Percentiles rank a stretch among this genome's conserved stretches.
phyloP scores from a whole-genome alignment of 2,113 vertebrate genomes.

The Picathartes gymnocephalus region DNA sequence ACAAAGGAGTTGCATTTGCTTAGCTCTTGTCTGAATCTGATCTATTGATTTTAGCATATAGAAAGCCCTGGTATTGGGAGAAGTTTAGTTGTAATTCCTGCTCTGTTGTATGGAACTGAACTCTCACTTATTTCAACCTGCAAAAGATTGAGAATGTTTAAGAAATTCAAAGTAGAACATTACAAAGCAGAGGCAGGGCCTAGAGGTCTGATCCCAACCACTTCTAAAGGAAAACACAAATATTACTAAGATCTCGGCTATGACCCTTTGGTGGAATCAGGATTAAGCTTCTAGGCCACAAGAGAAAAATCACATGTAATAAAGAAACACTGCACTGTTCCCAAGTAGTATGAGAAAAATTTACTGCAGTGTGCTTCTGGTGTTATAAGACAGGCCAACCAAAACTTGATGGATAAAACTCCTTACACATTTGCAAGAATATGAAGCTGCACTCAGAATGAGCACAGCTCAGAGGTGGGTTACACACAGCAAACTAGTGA shows the following conservation, averaged over 20 bases:
- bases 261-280: not conserved
- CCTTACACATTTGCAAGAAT: not conserved
- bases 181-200: not conserved
- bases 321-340: not conserved
- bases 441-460: not conserved
- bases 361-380: not conserved
- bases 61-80: not conserved
- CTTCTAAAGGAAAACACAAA: not conserved
- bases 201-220: not conserved
- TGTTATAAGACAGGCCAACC: not conserved
- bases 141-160: not conserved
- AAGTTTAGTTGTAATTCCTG: not conserved
- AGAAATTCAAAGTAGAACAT: not conserved
- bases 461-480: not conserved
- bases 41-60: not conserved
- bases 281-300: not conserved
- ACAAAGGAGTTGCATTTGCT: not conserved
- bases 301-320: not conserved
- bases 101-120: not conserved
- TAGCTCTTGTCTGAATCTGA: not conserved
- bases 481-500: not conserved
- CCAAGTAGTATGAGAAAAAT: not conserved
- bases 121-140: not conserved
- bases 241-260: not conserved
- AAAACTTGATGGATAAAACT: not conserved